Evolutionary conservation across 2,113 vertebrate genomes (phyloP), one percentile per base, ranked within the genome.

Genomic region (Charadrius vociferus): DNA sequence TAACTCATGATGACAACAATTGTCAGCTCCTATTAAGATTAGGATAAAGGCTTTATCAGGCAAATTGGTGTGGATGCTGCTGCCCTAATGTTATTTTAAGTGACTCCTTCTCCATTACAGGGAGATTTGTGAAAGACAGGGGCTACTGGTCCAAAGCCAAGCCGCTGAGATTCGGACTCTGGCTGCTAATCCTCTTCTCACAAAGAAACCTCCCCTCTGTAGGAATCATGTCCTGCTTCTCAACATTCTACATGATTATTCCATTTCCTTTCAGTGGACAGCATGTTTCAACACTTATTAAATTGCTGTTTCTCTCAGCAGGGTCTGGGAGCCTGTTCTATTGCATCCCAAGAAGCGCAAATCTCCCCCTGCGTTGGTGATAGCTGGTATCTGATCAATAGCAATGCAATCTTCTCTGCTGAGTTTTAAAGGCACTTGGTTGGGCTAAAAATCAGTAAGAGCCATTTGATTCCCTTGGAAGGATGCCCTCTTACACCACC

Each of bases 1-100:
- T 96, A 91, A 97, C 81, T 89, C 58, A 12, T 18, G 73, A n/a
- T 91, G 97, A 93, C 96, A 96, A 66, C 86, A 7, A 37, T 10
- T 95, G 97, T 95, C 97, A 91, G 49, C 78, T 95, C 73, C 81
- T n/a, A 43, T 97, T 94, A 95, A 15, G 83, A 87, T 68, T 5
- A 62, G 23, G 66, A 43, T 19, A 79, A 94, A 87, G 74, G 74
- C 70, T 87, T 91, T 82, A 91, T 95, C 95, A 91, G 89, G 81
- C 43, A 89, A 90, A 91, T 70, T 34, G 80, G 14, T 84, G 92
- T 82, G 68, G 94, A 23, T 79, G 83, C 39, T 37, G 22, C 94
- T 68, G 84, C 55, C 78, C 53, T 26, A 37, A 85, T 41, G 62
- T 70, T 94, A 45, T 87, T 95, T 95, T 79, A 82, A 93, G 86